A percentile compares a stretch with the other conserved stretches of the same genome.
Conservation (phyloP, 2,888 invertebrate species). For the Plagodis dolabraria region DNA sequence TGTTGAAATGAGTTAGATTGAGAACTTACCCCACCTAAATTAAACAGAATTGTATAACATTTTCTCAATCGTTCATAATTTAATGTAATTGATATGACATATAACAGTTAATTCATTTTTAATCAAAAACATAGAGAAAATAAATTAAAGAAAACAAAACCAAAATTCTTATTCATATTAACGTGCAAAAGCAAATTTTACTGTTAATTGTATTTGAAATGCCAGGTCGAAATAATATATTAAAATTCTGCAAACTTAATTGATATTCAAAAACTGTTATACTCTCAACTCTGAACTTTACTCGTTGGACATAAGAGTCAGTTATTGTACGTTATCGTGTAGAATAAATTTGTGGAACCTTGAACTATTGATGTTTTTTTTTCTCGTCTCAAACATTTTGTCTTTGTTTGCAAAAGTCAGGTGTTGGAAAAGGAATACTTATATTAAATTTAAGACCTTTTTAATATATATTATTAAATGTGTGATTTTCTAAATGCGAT, state of each 20-base stretch:
- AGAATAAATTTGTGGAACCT: slow-evolving; percentile 20
- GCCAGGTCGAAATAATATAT: slow-evolving; percentile 23
- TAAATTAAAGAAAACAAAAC: slow-evolving; percentile 5
- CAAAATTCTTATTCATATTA: slow-evolving; percentile 11
- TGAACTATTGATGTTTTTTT: slow-evolving; percentile 32
- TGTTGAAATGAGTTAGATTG: too few species aligned
- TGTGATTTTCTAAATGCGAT: slow-evolving; percentile 13
- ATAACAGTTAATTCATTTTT: neutral
- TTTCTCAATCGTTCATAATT: too few species aligned
- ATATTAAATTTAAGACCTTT: slow-evolving; percentile 11
- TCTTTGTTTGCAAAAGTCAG: slow-evolving; percentile 28
- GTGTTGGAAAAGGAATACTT: slow-evolving; percentile 19
- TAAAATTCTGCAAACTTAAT: slow-evolving; percentile 17
- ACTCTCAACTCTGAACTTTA: slow-evolving; percentile 20
- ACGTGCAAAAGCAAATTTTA: slow-evolving; percentile 18
- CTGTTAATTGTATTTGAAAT: slow-evolving; percentile 27
- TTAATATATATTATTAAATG: slow-evolving; percentile 6
- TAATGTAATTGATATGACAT: too few species aligned
- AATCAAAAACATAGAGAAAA: slow-evolving; percentile 14
- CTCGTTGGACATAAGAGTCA: slow-evolving; percentile 14
- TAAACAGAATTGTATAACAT: too few species aligned
- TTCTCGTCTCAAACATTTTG: slow-evolving; percentile 23
- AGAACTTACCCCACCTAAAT: too few species aligned
- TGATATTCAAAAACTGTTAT: neutral
- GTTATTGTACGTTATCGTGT: neutral